Conservation (phyloP, 2,888 invertebrate genomes). For the Serrognathus titanus region DNA sequence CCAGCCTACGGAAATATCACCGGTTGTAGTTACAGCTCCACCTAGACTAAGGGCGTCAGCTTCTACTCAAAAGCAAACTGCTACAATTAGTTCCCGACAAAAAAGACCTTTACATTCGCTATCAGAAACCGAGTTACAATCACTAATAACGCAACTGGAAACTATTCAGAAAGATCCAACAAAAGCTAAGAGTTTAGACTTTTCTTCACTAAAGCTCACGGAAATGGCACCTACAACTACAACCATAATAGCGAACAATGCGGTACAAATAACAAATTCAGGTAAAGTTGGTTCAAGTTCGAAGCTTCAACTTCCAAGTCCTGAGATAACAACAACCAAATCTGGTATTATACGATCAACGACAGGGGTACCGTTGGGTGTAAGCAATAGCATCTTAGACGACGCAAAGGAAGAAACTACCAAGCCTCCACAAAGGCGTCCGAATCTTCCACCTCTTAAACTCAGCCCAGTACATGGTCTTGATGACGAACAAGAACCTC, state of each 20-base stretch:
- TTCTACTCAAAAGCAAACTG: not conserved
- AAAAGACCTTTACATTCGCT: slow-evolving; percentile 32
- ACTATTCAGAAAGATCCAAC: slow-evolving; percentile 42
- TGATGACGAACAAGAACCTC: slow-evolving; percentile 34
- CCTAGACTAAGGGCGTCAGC: slow-evolving; percentile 6
- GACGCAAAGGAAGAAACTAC: slow-evolving; percentile 13
- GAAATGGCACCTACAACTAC: slow-evolving; percentile 23
- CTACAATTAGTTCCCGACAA: not conserved
- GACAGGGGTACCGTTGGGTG: slow-evolving; percentile 24
- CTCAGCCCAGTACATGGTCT: slow-evolving; percentile 45
- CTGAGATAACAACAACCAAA: slow-evolving; percentile 3
- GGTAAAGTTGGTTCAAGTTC: slow-evolving; percentile 19
- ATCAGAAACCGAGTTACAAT: slow-evolving; percentile 36
- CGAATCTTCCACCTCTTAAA: slow-evolving; percentile 41
- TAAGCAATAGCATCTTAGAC: slow-evolving; percentile 26
- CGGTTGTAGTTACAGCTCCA: slow-evolving; percentile 38
- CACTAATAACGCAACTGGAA: slow-evolving; percentile 42
- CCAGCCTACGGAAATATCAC: slow-evolving; percentile 42
- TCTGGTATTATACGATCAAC: slow-evolving; percentile 21
- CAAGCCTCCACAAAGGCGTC: slow-evolving; percentile 19
- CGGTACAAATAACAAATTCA: slow-evolving; percentile 25
- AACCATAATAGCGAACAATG: slow-evolving; percentile 8
- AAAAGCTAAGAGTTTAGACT: slow-evolving; percentile 36
- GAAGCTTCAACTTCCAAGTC: slow-evolving; percentile 12
- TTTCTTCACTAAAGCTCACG: slow-evolving; percentile 37